Conservation (phyloP, 2,797 vertebrate species). For the Hydrolagus colliei region DNA sequence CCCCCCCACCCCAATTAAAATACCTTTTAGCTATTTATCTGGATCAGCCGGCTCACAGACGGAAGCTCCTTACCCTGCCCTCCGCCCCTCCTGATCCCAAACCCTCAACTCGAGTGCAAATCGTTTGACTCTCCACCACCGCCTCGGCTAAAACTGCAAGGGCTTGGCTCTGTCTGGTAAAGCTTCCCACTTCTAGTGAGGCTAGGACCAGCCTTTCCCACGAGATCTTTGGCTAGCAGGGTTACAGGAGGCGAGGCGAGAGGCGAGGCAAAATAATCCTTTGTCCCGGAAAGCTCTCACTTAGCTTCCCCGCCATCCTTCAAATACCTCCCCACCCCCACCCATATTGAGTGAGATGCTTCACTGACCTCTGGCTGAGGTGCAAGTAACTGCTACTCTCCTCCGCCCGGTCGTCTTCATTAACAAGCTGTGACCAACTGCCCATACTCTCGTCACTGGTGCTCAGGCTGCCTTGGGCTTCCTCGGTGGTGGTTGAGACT, state of each 20-base stretch:
- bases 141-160: not conserved
- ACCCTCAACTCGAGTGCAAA: too few species aligned
- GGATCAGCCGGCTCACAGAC: too few species aligned
- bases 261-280: too few species aligned
- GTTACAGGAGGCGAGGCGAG: too few species aligned
- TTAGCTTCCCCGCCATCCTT: too few species aligned
- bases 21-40: not conserved
- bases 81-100: too few species aligned
- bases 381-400: slow-evolving; percentile 94
- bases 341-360: slow-evolving; percentile 45
- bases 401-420: slow-evolving; percentile 83
- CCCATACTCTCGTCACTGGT: slow-evolving; percentile 92
- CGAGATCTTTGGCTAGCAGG: not conserved
- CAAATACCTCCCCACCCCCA: too few species aligned
- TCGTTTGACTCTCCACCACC: too few species aligned
- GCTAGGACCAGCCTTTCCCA: too few species aligned
- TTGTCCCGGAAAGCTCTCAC: too few species aligned
- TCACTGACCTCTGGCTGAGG: slow-evolving; percentile 89
- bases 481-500: slow-evolving; percentile 50
- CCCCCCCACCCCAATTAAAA: not conserved
- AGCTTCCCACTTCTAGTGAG: too few species aligned
- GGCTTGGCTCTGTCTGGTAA: not conserved
- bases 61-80: too few species aligned
- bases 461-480: slow-evolving; percentile 69
- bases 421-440: slow-evolving; percentile 90